Base-by-base conservation (phyloP, 2,888 invertebrate genomes). In the Limenitis camilla region DNA sequence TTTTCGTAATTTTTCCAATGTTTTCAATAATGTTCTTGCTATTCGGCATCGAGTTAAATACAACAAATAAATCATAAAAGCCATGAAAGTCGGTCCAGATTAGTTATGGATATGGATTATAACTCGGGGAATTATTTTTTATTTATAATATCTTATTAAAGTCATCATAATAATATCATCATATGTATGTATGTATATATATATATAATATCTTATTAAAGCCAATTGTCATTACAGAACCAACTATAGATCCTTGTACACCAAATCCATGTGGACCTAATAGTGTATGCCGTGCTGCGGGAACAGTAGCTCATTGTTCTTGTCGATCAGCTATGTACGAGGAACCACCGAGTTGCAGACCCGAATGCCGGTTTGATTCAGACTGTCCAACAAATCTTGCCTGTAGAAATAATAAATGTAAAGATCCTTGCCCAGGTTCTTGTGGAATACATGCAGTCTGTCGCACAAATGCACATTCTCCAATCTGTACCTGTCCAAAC, bases 391-490 rank as follows among this genome's bases (percentile, higher is more conserved):
- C 86, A 29, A 89, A 91, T 49, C 89, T 88, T 52, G 91, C 92
- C 9, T 93, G 93, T 68, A 88, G 92, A 19, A 88, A 88, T 61
- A 89, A 89, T 56, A 91, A 91, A 64, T 93, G 93, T 67, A 86
- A 87, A 53, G 91, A 93, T 69, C 93, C 93, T 32, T 93, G 95
- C 65, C 91, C 91, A 9, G 94, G 94, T 44, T 90, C 92, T 44
- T 96, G 95, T 67, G 95, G 95, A 11, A 85, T 90, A 43, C 91
- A 91, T 69, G 93, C 94, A 1, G 76, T 90, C 59, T 96, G 95
- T 66, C 89, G 91, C 65, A 92, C 93, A 9, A 89, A 92, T 28
- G 90, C 91, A 60, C 95, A 95, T 68, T 88, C 92, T 41, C 93
- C 95, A n/a, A 90, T 92, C 60, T 96, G 96, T 74, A 89, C 90